Conservation (phyloP, 2,888 invertebrate genomes). For the Venustoraphidia nigricollis region DNA sequence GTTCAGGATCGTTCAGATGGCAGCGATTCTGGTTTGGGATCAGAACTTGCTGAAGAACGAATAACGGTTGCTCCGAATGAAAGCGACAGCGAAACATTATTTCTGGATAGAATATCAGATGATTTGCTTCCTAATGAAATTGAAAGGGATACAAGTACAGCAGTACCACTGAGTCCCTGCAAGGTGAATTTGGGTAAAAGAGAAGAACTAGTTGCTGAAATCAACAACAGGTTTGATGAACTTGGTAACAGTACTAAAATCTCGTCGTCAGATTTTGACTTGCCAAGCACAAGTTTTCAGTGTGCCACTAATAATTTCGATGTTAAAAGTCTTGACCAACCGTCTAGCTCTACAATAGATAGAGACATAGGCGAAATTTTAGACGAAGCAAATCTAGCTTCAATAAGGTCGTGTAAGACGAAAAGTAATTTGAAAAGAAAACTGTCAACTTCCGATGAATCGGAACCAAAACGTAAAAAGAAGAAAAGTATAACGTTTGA, state of each 20-base stretch:
- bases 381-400: constrained; percentile 7
- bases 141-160: constrained; percentile 6
- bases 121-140: constrained; percentile 18
- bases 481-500: constrained; percentile 79
- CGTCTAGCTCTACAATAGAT: constrained; percentile 7
- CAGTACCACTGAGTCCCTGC: constrained; percentile 2
- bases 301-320: not conserved
- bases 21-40: constrained; percentile 71
- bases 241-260: not conserved
- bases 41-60: constrained; percentile 50
- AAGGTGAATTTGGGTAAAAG: constrained; percentile 11
- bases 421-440: constrained; percentile 60
- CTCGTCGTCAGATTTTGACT: constrained; percentile 12
- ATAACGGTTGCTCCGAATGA: constrained; percentile 17
- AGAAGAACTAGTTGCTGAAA: not conserved
- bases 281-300: constrained; percentile 8
- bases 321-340: not conserved
- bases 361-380: constrained; percentile 9
- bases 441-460: constrained; percentile 31
- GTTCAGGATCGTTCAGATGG: constrained; percentile 59
- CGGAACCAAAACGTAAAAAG: constrained; percentile 39
- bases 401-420: constrained; percentile 19
- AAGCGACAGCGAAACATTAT: constrained; percentile 35
- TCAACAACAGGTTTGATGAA: not conserved
- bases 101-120: constrained; percentile 30